These are phyloP conservation scores for Diarsia mendica DNA, from an alignment of 2,888 invertebrate species.

Conservation along the genomic window DNA sequence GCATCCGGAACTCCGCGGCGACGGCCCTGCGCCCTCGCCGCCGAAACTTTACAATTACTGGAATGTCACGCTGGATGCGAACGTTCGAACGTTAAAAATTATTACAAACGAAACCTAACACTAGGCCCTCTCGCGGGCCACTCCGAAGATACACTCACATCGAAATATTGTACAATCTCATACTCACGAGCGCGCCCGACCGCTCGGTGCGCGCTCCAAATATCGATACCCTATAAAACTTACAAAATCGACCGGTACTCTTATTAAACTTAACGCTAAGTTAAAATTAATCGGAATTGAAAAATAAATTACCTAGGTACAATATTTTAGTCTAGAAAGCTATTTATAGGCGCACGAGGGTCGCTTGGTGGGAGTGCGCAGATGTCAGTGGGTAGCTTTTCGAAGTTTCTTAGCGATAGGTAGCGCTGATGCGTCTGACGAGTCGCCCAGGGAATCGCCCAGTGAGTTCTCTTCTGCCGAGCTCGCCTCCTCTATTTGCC, in stretches of 20 bases:
- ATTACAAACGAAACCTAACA: slow-evolving; percentile 85
- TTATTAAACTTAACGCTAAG: slow-evolving; percentile 89
- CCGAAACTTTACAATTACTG: slow-evolving; percentile 86
- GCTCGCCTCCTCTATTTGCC: slow-evolving; percentile 89
- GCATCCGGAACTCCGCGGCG: slow-evolving; percentile 81
- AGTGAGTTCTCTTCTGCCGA: slow-evolving; percentile 90
- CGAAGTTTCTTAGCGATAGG: slow-evolving; percentile 87
- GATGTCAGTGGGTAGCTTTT: slow-evolving; percentile 88
- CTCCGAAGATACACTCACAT: slow-evolving; percentile 81
- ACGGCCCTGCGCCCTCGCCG: slow-evolving; percentile 75
- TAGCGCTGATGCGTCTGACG: slow-evolving; percentile 79
- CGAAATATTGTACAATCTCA: slow-evolving; percentile 85
- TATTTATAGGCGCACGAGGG: slow-evolving; percentile 88
- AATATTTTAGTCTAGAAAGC: slow-evolving; percentile 90
- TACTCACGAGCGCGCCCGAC: slow-evolving; percentile 78
- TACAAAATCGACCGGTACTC: slow-evolving; percentile 90
- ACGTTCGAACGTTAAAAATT: slow-evolving; percentile 83
- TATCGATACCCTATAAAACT: slow-evolving; percentile 90
- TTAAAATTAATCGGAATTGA: slow-evolving; percentile 91
- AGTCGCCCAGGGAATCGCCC: slow-evolving; percentile 88
- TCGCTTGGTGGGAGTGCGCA: slow-evolving; percentile 81
- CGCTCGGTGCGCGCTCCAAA: slow-evolving; percentile 83
- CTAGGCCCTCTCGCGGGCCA: slow-evolving; percentile 81
- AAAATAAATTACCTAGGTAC: slow-evolving; percentile 91
- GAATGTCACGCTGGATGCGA: slow-evolving; percentile 90